These are phyloP conservation scores for Graphium colonna DNA, from an alignment of 2,888 invertebrate genomes.

Conservation along the genomic window DNA sequence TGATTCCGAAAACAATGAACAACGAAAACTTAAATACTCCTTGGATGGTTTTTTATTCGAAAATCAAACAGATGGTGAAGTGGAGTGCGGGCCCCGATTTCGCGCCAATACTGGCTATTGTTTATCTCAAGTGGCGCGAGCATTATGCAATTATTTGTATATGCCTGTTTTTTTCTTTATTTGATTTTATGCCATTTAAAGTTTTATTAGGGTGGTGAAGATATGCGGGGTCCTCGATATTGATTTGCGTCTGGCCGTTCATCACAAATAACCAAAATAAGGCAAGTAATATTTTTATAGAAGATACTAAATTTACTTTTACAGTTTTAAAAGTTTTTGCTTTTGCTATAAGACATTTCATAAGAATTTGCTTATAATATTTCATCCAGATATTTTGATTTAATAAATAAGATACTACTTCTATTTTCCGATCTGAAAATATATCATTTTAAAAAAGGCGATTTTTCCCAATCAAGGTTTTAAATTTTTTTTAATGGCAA, in stretches of 20 bases:
- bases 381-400: no score
- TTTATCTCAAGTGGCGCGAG: conserved; percentile 63
- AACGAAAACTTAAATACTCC: conserved; percentile 18
- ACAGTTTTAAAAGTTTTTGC: no score
- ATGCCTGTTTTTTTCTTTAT: conserved; percentile 46
- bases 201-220: conserved; percentile 25
- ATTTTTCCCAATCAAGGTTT: no score
- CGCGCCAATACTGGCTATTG: conserved; percentile 58
- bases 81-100: conserved; percentile 48
- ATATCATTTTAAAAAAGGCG: no score
- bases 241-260: conserved; percentile 7
- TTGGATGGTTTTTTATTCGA: conserved; percentile 21
- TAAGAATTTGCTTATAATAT: no score
- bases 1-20: conserved; percentile 22
- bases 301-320: no score
- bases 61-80: conserved; percentile 61
- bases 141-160: conserved; percentile 59
- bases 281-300: no score
- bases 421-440: no score
- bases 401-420: no score
- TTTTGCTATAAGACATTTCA: no score
- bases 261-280: no score
- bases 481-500: no score
- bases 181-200: conserved; percentile 53
- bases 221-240: neutral